These are phyloP conservation scores for honey bee (Apis mellifera) DNA, from an alignment of 1,140 invertebrate genomes.

Conservation along the genomic window DNA sequence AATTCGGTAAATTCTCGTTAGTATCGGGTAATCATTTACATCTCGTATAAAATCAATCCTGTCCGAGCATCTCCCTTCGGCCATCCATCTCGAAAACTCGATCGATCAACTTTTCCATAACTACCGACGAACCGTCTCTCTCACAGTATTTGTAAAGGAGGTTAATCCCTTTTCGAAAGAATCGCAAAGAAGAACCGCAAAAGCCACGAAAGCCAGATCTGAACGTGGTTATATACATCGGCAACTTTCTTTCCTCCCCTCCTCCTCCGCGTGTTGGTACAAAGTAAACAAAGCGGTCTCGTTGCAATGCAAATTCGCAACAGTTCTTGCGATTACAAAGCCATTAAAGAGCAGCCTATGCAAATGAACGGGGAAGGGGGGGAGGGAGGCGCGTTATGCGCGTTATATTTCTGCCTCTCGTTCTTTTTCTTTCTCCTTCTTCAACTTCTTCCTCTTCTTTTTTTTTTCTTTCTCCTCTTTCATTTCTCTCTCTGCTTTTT, in stretches of 20 bases:
- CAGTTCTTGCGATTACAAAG: constrained; percentile 34
- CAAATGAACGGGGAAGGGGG: constrained; percentile 3
- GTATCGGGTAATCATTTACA: not conserved
- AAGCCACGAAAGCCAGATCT: not conserved
- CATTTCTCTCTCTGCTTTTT: not conserved
- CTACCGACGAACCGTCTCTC: not conserved
- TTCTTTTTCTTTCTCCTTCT: not conserved
- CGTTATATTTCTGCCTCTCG: not conserved
- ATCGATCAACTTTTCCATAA: not conserved
- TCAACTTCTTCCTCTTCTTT: too few relatives aligned
- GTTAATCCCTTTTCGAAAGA: not conserved
- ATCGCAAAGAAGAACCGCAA: not conserved
- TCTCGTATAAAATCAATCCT: not conserved
- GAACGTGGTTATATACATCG: not conserved
- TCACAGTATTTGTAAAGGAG: not conserved
- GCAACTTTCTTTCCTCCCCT: not conserved
- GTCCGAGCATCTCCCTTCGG: not conserved
- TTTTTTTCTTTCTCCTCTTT: not conserved
- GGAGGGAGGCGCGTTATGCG: constrained; percentile 2
- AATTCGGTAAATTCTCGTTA: too few relatives aligned
- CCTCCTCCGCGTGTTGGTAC: not conserved
- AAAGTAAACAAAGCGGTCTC: constrained; percentile 27
- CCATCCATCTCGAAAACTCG: not conserved
- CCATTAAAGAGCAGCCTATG: constrained; percentile 35
- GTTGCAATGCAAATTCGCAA: constrained; percentile 37